Base-by-base conservation (phyloP, 2,113 vertebrate genomes). In the Bambusicola thoracicus region DNA sequence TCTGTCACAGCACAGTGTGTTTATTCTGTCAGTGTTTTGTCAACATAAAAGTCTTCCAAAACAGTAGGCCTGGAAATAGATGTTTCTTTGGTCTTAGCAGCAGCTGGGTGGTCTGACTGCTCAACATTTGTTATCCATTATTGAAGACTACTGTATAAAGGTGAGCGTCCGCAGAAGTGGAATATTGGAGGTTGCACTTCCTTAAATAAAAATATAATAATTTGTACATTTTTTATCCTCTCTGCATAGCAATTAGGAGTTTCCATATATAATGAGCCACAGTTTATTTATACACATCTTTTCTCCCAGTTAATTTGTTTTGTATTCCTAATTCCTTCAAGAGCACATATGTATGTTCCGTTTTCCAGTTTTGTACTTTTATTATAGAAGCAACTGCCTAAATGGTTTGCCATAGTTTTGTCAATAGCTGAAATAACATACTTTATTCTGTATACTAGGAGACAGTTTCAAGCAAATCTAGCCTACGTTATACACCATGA, bases 1-100 rank as follows among this genome's bases (percentile, higher is more conserved):
- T 93, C 38, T 88, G 40, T 48, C 29, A 66, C 20, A 73, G 22
- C 40, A 17, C 4, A 22, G 17, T 56, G 20, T 62, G 81, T 44
- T 90, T 84, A 56, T 90, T 95, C 48, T 90, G 85, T 59, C 15
- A 46, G 43, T 13, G 56, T 61, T 81, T 62, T 72, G 38, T 93
- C 67, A 83, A 21, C 21, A 43, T 36, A 73, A 85, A 92, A 68
- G 10, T 5, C 11, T 30, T 34, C 21, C 21, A 27, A 62, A 92
- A 59, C 38, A 55, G 32, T 34, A 61, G 83, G 44, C 30, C 27
- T 87, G 38, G 65, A 43, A 96, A 78, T 48, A 46, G 15, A 20
- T 87, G 11, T 78, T 94, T 78, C 59, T 90, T 94, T 94, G 18
- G 20, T 88, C 63, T 95, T 74, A 85, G 66, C 49, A 87, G 69